Evolutionary conservation across 2,888 invertebrate genomes (phyloP), one percentile per base, ranked within the genome.

Genomic region (Thumatha senex): DNA sequence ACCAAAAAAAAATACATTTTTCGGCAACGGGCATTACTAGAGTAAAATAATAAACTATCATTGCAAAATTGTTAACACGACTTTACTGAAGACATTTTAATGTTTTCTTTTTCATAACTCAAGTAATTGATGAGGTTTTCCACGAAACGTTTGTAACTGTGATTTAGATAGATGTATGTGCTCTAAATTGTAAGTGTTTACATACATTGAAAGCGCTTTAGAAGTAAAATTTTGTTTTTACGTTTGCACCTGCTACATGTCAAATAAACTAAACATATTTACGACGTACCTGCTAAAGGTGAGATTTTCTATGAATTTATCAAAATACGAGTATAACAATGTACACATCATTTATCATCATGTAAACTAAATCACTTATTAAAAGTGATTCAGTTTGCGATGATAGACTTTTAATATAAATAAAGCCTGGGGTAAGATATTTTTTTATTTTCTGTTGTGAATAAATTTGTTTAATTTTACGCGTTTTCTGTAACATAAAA

Each of bases 401-500:
- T 47, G 18, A 51, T 40, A 39, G 34, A 47, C 43, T 40, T 31
- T 35, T 42, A 42, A 45, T 36, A 46, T 40, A 12, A 43, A 5
- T 24, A 13, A 42, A 50, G 45, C 35, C 41, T 45, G 15, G 42
- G 11, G 10, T 7, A 33, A 7, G 46, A 40, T 15, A 46, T 55
- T 40, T 36, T 52, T 47, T 45, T 34, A 24, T 30, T 48, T 48
- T 56, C 44, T 35, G 48, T 31, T 55, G 35, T 51, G 34, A 46
- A 48, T 57, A 51, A 63, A 54, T 24, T 51, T 43, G 34, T 44
- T 45, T 44, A 5, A 29, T 44, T 46, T 29, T 40, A 48, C 51
- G n/a, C 34, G 13, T 40, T 44, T 48, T 52, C 33, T 48, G 36
- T 11, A 44, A 56, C 57, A 61, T 46, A 59, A 52, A 61, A 58